Evolutionary conservation across 2,888 invertebrate species (phyloP), one percentile per base, ranked within the genome.

Genomic region (Platerodrilus igneus): DNA sequence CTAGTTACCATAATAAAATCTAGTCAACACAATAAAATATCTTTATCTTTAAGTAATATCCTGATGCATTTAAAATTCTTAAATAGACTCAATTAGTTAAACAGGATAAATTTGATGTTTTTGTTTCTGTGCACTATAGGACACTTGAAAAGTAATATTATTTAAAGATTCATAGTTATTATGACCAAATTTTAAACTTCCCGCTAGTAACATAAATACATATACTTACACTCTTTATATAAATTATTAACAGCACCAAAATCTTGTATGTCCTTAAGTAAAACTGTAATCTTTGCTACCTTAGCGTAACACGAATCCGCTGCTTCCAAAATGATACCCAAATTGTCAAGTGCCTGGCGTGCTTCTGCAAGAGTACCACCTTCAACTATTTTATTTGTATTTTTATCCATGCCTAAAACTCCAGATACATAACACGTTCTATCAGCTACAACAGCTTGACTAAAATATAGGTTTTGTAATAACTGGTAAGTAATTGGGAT

Each of bases 341-440:
- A 73, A 64, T 91, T 90, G 50, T 77, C 75, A 35, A 95, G 71
- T 4, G 85, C 86, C 67, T 83, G 80, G 47, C 79, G 75, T 1
- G 89, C 74, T 68, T 95, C 83, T 4, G 73, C 78, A 19, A 73
- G 79, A 3, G 81, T 82, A 19, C 87, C 88, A 18, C 89, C 90
- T 19, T 73, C 62, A 8, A 89, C 86, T 47, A 92, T 60, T 60
- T 85, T 76, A 48, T 73, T 73, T 1, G 81, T 80, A 21, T 77
- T 70, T 37, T 78, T 74, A 58, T 87, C 79, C 60, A 91, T 59
- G 2, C 94, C 94, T 37, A 94, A 67, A 41, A 88, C 82, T 22
- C 94, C 94, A 3, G 92, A 91, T 21, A 92, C 75, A 62, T 91
- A 94, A 18, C 94, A 74, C 1, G 88, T 89, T 44, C 83, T 79